A percentile compares a stretch with the other conserved stretches of the same genome.
phyloP scores from a whole-genome alignment of 2,888 invertebrate species.

The Lottia gigantea region DNA sequence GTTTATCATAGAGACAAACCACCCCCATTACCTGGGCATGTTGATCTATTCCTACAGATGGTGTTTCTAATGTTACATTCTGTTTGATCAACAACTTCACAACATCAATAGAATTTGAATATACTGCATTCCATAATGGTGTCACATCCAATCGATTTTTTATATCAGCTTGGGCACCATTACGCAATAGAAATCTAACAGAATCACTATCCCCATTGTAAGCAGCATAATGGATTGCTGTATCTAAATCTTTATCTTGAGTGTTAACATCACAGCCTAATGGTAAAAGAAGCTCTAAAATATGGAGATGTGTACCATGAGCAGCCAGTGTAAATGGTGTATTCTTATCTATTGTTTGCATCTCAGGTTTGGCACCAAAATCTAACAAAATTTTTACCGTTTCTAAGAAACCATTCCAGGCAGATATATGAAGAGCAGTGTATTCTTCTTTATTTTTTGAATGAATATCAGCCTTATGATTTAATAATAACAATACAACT shows the following conservation, averaged over 20 bases:
- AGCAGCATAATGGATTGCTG: slow-evolving; percentile 56
- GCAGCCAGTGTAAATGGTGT: slow-evolving; percentile 59
- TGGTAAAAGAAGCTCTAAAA: slow-evolving; percentile 46
- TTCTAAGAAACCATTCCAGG: slow-evolving; percentile 54
- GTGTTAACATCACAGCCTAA: slow-evolving; percentile 57
- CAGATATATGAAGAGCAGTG: slow-evolving; percentile 56
- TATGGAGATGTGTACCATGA: slow-evolving; percentile 44
- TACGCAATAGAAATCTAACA: slow-evolving; percentile 41
- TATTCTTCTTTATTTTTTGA: slow-evolving; percentile 44
- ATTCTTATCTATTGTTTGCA: slow-evolving; percentile 47
- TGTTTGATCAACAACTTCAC: slow-evolving; percentile 45
- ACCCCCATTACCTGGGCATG: slow-evolving; percentile 45
- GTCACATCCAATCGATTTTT: slow-evolving; percentile 45
- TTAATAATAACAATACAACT: slow-evolving; percentile 33
- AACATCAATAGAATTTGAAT: slow-evolving; percentile 36
- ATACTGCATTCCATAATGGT: slow-evolving; percentile 61
- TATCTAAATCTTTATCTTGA: slow-evolving; percentile 57
- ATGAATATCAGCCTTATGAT: slow-evolving; percentile 42
- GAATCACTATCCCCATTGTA: slow-evolving; percentile 52
- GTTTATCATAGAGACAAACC: slow-evolving; percentile 39
- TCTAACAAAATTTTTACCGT: slow-evolving; percentile 43
- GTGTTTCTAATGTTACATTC: slow-evolving; percentile 48
- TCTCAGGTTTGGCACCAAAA: slow-evolving; percentile 44
- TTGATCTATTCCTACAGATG: slow-evolving; percentile 50
- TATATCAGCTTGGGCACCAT: slow-evolving; percentile 54